These are phyloP conservation scores for Dendrolimus punctatus DNA, from an alignment of 1,140 invertebrate genomes.

Conservation along the genomic window DNA sequence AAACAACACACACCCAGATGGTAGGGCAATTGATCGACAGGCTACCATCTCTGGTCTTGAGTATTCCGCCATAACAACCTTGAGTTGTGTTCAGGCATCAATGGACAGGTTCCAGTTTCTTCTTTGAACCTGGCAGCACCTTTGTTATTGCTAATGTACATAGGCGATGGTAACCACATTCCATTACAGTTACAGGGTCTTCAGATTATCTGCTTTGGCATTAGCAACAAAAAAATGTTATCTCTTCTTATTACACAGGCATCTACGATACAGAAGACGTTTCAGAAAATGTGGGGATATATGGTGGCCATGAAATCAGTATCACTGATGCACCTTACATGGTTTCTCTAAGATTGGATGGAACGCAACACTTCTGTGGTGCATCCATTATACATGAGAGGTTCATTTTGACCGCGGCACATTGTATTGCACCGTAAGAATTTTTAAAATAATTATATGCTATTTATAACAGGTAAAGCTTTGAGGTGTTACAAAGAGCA, in stretches of 20 bases:
- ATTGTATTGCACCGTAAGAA: constrained; percentile 20
- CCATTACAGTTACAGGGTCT: no score
- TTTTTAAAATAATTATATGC: neutral
- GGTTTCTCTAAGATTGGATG: constrained; percentile 13
- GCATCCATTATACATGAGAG: constrained; percentile 19
- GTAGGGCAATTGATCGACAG: no score
- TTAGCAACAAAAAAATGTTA: constrained; percentile 1
- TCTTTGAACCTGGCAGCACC: no score
- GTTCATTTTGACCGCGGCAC: constrained; percentile 19
- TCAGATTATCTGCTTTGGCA: no score
- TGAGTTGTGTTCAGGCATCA: no score
- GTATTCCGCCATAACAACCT: no score
- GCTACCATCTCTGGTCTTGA: no score
- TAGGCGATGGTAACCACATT: no score
- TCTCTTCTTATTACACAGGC: constrained; percentile 1
- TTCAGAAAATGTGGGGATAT: constrained; percentile 12
- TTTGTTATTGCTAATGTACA: no score
- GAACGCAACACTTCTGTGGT: constrained; percentile 13
- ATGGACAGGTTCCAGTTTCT: no score
- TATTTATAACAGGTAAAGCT: neutral
- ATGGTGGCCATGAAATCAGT: constrained; percentile 13
- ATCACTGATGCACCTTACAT: constrained; percentile 17
- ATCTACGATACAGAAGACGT: neutral
- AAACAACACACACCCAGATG: no score
- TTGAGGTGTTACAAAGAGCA: no score